A percentile compares a stretch with the other conserved stretches of the same genome.
Evolutionary conservation across 1,140 invertebrate genomes (phyloP).

Genomic region (Ostrea denselamellosa): DNA sequence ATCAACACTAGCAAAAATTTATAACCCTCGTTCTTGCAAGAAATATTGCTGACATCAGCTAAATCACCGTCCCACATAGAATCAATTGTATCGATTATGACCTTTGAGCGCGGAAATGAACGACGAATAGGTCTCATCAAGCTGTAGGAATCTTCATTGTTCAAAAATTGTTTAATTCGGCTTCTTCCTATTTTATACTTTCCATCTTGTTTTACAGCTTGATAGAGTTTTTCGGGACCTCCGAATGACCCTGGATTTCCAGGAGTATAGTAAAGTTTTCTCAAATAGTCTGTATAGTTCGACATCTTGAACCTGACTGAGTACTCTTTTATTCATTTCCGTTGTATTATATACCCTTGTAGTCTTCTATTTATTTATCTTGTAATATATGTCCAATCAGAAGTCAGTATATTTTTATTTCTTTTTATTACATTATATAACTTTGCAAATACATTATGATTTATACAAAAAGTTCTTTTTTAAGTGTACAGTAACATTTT

Average conservation of each 20-base stretch:
- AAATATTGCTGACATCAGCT: constrained; percentile 20
- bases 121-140: constrained; percentile 35
- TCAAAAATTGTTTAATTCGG: constrained; percentile 38
- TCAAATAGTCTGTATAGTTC: constrained; percentile 38
- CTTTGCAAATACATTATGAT: neutral
- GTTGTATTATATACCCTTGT: neutral
- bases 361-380: too few relatives aligned
- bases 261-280: constrained; percentile 40
- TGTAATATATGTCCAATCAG: neutral
- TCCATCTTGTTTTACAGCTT: constrained; percentile 39
- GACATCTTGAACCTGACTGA: neutral
- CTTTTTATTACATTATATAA: too few relatives aligned
- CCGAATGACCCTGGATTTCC: constrained; percentile 26
- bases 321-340: neutral
- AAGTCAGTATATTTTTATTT: too few relatives aligned
- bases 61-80: too few relatives aligned
- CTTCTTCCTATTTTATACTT: constrained; percentile 43
- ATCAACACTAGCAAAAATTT: constrained; percentile 48
- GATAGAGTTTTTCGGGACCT: constrained; percentile 38
- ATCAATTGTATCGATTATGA: constrained; percentile 10
- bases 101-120: constrained; percentile 10
- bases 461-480: neutral
- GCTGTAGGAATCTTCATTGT: constrained; percentile 38
- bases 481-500: constrained; percentile 9
- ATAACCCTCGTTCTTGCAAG: neutral